Evolutionary conservation across 2,797 vertebrate species (phyloP), one percentile per base, ranked within the genome.

Genomic region (Gila robusta): DNA sequence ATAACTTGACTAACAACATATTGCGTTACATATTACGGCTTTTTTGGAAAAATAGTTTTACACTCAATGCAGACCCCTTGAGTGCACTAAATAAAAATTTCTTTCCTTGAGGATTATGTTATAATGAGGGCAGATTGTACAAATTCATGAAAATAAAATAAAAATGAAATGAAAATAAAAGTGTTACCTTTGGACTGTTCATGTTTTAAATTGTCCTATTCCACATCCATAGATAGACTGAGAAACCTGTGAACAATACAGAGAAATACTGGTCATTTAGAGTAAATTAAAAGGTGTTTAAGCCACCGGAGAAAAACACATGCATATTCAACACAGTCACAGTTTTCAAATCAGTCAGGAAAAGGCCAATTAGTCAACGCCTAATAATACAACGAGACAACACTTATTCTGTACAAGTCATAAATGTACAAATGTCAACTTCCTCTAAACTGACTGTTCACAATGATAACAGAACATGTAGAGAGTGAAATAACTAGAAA

Each of bases 131-230:
- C 79, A 70, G 11, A 16, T 17, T 59, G 37, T 28, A 23, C 6
- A 70, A 78, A 81, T 32, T 49, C 26, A 44, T 37, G 52, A n/a
- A 86, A 52, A 78, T 35, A 69, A 64, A 64, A 16, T 66, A 1
- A 62, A 59, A n/a, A 59, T 66, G 37, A 62, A 64, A 79, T 8
- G 2, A 28, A 79, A 62, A 28, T 16, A 66, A 35, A 26, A 9
- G 41, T 5, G 0, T 14, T 66, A 66, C 88, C 88, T 89, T 84
- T 81, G 80, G 35, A 69, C 19, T 47, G 32, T 66, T 82, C 80
- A 88, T 87, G 77, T 32, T 70, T 37, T 37, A 19, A 41, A n/a
- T 70, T 9, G 23, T 87, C 52, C 62, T 41, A 28, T 86, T 35
- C 44, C 26, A 56, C 9, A 62, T 52, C 47, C 82, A 84, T 16